Evolutionary conservation across 2,113 vertebrate species (phyloP), one percentile per base, ranked within the genome.

Genomic region (Chamaea fasciata): DNA sequence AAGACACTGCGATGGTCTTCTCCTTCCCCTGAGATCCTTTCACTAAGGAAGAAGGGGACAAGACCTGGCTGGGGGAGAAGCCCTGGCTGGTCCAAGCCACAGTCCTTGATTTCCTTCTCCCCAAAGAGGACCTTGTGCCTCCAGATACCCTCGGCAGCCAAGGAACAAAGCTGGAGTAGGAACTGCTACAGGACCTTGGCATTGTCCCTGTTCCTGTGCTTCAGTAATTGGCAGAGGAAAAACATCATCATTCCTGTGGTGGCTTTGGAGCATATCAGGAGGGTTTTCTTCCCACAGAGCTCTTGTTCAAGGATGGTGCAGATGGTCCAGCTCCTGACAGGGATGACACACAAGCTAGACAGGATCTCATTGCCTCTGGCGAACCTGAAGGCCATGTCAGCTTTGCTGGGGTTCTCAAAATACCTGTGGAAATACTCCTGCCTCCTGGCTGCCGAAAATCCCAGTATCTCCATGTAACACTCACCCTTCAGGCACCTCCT

Each of bases 381-480:
- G 11, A 94, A 92, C 33, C 59, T 76, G 39, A 97, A 95, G 92
- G 97, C 97, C 23, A 10, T 0, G 3, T 70, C 22, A 0, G 97
- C 98, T 78, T 59, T 28, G 13, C 0, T 3, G 17, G 89, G 15
- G 1, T 97, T 90, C 50, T 22, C 47, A 85, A 98, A 98, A 80
- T 96, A 97, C 52, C 84, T 96, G 46, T 93, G 92, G 93, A 98
- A 98, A 85, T 97, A 98, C 28, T 98, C 92, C 52, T 97, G 24
- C 55, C 87, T 94, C 65, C 52, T 93, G 39, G 75, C 70, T 87
- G 47, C 27, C 0, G 94, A n/a, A 93, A 98, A 98, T 7, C 98
- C 97, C 31, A 96, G 20, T 39, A 98, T 97, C 73, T 98, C 96
- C 0, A 77, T 4, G 0, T 96, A 95, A 76, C n/a, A 47, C 7